These are phyloP conservation scores for Chiroxiphia lanceolata DNA, from an alignment of 2,797 vertebrate genomes.

Conservation along the genomic window DNA sequence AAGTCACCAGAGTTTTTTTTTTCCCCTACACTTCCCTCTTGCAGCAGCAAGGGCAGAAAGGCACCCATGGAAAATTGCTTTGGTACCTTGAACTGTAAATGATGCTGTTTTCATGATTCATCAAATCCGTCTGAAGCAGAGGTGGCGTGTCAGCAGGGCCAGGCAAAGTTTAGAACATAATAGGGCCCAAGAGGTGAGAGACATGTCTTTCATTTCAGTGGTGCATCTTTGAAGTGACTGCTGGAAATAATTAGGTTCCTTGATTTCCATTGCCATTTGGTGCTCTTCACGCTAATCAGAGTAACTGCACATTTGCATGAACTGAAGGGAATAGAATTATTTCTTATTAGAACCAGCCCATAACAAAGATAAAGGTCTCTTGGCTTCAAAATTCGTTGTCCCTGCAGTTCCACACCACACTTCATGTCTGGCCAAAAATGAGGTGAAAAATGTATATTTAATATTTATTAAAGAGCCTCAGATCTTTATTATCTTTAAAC, in stretches of 20 bases:
- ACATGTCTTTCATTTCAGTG: conserved; percentile 58
- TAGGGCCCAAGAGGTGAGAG: conserved; percentile 64
- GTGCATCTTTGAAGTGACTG: conserved; percentile 62
- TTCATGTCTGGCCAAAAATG: conserved; percentile 22
- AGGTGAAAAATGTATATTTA: conserved; percentile 54
- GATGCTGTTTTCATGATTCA: conserved; percentile 68
- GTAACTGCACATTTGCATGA: conserved; percentile 57
- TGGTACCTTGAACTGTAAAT: conserved; percentile 69
- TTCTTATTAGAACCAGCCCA: conserved; percentile 14
- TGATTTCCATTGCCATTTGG: conserved; percentile 64
- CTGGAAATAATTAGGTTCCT: conserved; percentile 66
- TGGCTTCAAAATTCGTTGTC: conserved; percentile 31
- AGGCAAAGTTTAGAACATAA: conserved; percentile 67
- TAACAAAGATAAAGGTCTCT: conserved; percentile 46
- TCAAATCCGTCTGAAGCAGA: conserved; percentile 43
- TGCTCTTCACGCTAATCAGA: conserved; percentile 62
- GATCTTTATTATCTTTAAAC: conserved; percentile 70
- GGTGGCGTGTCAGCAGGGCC: conserved; percentile 55
- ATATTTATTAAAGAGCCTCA: conserved; percentile 73
- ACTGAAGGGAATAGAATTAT: conserved; percentile 47
- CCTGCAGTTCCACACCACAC: not conserved
- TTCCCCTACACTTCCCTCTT: not conserved
- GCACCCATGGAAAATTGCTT: conserved; percentile 58
- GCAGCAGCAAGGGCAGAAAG: conserved; percentile 34
- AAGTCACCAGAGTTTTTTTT: not conserved